phyloP scores from a whole-genome alignment of 2,113 vertebrate genomes.

The Boleophthalmus pectinirostris region DNA sequence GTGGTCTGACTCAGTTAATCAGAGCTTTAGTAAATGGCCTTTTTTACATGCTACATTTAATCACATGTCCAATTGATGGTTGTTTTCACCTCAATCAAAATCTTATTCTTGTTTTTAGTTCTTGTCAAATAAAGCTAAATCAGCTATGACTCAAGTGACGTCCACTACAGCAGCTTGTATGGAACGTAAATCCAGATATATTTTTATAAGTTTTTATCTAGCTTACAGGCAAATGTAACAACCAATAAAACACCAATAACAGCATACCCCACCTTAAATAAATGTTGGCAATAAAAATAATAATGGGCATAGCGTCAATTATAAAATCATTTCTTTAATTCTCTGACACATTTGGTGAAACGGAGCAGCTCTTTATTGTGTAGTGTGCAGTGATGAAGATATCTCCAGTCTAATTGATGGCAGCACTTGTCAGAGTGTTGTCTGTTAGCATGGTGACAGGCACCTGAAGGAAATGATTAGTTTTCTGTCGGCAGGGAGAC shows the following conservation, averaged over 20 bases:
- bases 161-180: too few species aligned
- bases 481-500: constrained; percentile 69
- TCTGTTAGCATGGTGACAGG: constrained; percentile 71
- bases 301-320: not conserved
- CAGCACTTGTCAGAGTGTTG: constrained; percentile 75
- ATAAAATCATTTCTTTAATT: not conserved
- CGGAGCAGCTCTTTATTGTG: not conserved
- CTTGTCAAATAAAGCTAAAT: constrained; percentile 11
- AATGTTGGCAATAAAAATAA: not conserved
- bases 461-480: constrained; percentile 73
- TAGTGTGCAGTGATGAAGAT: constrained; percentile 47
- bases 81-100: constrained; percentile 33
- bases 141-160: too few species aligned
- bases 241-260: not conserved
- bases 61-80: constrained; percentile 39
- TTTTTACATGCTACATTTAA: constrained; percentile 35
- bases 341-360: constrained; percentile 8
- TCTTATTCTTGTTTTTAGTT: constrained; percentile 36
- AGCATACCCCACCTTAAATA: not conserved
- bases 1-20: constrained; percentile 37
- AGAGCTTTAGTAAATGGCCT: constrained; percentile 32
- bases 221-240: not conserved
- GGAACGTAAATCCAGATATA: too few species aligned
- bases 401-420: constrained; percentile 64
- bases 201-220: too few species aligned